A percentile compares a stretch with the other conserved stretches of the same genome.
Conservation (phyloP, 2,888 invertebrate species). For the Nymphalis urticae region DNA sequence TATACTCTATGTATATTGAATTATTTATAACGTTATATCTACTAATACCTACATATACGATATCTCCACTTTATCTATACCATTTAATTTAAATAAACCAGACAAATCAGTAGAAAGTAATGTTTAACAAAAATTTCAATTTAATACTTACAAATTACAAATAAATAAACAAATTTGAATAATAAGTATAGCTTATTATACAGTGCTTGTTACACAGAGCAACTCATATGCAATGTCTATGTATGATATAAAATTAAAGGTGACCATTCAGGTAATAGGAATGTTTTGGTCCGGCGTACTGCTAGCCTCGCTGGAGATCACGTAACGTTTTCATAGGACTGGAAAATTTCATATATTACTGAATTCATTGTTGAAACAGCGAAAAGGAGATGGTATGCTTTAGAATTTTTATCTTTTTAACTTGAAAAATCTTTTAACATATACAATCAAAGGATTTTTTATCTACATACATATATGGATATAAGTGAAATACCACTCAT, state of each 20-base stretch:
- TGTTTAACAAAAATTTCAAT: no score
- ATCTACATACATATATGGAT: no score
- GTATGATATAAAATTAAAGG: constrained; percentile 30
- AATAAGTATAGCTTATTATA: constrained; percentile 12
- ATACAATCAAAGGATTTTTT: no score
- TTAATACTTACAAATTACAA: not conserved
- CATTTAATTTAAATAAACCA: no score
- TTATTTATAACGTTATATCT: no score
- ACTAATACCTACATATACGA: no score
- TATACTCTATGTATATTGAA: no score
- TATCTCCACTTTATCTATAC: no score
- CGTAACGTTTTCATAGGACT: constrained; percentile 70
- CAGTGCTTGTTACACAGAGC: constrained; percentile 12
- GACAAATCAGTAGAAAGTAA: no score
- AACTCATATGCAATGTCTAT: constrained; percentile 8
- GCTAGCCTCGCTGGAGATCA: constrained; percentile 55
- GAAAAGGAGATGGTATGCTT: not conserved
- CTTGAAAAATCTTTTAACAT: not conserved
- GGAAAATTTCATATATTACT: constrained; percentile 67
- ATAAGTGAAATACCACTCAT: no score
- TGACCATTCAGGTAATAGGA: constrained; percentile 46
- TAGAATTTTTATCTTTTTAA: not conserved
- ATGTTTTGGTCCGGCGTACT: constrained; percentile 52
- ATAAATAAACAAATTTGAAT: not conserved
- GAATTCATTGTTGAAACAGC: constrained; percentile 53